Base-by-base conservation (phyloP, 2,113 vertebrate species). In the Spea bombifrons region DNA sequence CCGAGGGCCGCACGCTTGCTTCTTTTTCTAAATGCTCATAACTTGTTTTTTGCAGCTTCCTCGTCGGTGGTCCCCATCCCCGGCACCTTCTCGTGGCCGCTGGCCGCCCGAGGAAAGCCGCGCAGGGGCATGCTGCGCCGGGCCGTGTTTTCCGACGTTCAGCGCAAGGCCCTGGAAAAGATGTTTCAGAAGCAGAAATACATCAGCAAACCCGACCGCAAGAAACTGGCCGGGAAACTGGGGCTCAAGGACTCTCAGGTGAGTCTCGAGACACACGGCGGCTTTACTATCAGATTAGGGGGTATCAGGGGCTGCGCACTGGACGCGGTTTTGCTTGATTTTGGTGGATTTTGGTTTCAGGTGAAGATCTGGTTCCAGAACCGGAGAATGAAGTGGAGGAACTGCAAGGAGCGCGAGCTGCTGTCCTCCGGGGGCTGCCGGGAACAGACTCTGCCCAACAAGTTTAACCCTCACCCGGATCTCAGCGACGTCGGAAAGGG, bases 291-390 rank as follows among this genome's bases (percentile, higher is more conserved):
- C 30, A 30, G 30, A 2, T 30, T 30, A 30, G 30, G 30, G 30
- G 30, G 30, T 30, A 30, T 1, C 30, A 30, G 30, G 30, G 30
- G 30, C 52, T 7, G 52, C 52, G 7, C 52, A 55, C 52, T 55
- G 1, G 2, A 55, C 3, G 12, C 52, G 12, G 52, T 8, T 55
- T 8, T 55, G 52, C 52, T 55, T 30, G 30, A 30, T 30, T 30
- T 30, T 30, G 30, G 30, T 30, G 30, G 30, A 2, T 30, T 30
- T 30, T 2, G 30, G 10, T 4, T 8, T 2, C 47, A 99, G 97
- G 97, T 99, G 76, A 99, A 99, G 89, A 99, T 99, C 86, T 99
- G 97, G 97, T 99, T 99, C 86, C 97, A 99, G 84, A 99, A 99
- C 87, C 90, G 97, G 70, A 92, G 97, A 82, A 99, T 99, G 97